phyloP scores from a whole-genome alignment of 2,113 vertebrate species.

The Ammodytes marinus region DNA sequence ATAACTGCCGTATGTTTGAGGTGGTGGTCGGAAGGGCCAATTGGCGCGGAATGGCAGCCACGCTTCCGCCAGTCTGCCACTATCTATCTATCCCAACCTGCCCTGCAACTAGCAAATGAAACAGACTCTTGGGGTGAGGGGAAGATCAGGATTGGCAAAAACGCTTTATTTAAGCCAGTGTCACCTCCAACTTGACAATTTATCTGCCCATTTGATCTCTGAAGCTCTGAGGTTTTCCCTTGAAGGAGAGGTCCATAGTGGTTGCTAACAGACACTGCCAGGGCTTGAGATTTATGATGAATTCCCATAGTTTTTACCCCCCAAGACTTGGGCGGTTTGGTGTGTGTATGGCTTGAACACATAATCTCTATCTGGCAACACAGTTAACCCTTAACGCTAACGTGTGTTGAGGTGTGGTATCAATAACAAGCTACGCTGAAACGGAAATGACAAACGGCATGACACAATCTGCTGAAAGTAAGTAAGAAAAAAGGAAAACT shows the following conservation, averaged over 20 bases:
- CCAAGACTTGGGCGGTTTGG: neutral
- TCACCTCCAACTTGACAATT: conserved; percentile 22
- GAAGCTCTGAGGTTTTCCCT: neutral
- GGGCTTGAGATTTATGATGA: conserved; percentile 33
- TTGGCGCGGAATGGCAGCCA: too few species aligned
- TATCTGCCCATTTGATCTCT: conserved; percentile 3
- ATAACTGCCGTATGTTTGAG: too few species aligned
- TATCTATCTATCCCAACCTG: neutral
- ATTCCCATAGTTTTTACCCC: conserved; percentile 33
- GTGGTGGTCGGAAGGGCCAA: too few species aligned
- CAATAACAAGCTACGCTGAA: too few species aligned
- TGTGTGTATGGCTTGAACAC: too few species aligned
- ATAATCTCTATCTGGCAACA: too few species aligned
- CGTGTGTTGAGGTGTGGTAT: too few species aligned
- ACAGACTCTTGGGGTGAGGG: neutral
- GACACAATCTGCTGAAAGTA: too few species aligned
- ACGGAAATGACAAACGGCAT: too few species aligned
- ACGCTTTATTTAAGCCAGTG: conserved; percentile 38
- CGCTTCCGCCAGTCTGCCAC: too few species aligned
- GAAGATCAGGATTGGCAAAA: conserved; percentile 17
- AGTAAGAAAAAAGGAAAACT: too few species aligned
- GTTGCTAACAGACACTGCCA: conserved; percentile 3
- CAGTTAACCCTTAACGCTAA: too few species aligned
- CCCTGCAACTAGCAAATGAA: conserved; percentile 20
- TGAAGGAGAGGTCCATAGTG: neutral